These are phyloP conservation scores for Egretta garzetta DNA, from an alignment of 2,113 vertebrate species.

Conservation along the genomic window DNA sequence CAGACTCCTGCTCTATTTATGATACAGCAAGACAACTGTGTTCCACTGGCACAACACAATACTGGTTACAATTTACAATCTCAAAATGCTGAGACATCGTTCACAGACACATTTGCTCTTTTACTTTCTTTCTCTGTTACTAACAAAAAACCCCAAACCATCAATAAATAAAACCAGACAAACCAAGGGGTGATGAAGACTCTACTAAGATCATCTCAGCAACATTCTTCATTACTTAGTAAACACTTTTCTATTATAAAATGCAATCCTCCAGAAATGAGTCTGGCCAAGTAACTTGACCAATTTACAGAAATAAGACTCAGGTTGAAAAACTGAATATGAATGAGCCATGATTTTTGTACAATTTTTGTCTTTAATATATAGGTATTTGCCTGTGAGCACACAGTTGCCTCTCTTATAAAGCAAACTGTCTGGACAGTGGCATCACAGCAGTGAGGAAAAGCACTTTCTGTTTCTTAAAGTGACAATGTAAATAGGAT, in stretches of 20 bases:
- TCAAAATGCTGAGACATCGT: not conserved
- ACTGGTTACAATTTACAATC: not conserved
- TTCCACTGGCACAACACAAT: not conserved
- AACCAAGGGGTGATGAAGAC: not conserved
- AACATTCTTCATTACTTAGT: not conserved
- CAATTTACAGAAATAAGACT: not conserved
- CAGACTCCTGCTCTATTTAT: not conserved
- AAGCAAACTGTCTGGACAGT: not conserved
- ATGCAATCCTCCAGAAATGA: not conserved
- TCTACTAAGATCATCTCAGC: not conserved
- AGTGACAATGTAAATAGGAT: not conserved
- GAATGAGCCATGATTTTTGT: not conserved
- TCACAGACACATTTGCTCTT: not conserved
- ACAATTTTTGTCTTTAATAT: not conserved
- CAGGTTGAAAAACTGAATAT: not conserved
- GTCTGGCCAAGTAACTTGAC: not conserved
- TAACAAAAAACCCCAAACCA: fast-evolving
- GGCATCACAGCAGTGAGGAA: not conserved
- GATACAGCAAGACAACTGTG: not conserved
- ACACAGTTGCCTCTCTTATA: not conserved
- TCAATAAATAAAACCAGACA: not conserved
- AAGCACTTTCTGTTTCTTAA: not conserved
- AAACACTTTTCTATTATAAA: not conserved
- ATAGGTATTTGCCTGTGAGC: not conserved
- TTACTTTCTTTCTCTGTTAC: not conserved